phyloP scores from a whole-genome alignment of 2,113 vertebrate genomes.

The Cryptomyrus ogoouensis region DNA sequence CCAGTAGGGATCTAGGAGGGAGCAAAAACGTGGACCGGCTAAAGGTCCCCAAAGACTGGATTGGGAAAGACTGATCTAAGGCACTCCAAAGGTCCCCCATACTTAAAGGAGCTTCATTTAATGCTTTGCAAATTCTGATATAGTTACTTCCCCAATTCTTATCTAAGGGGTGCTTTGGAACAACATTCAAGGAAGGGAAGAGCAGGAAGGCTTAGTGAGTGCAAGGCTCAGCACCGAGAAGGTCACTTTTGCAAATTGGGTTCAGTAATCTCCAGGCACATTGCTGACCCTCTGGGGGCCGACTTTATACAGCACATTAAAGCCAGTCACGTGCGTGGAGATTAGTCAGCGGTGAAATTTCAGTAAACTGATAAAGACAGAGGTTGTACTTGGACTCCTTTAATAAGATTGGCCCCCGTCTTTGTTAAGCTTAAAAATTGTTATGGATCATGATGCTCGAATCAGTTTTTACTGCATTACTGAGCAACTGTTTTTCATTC shows the following conservation, averaged over 20 bases:
- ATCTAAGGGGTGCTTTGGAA: conserved; percentile 52
- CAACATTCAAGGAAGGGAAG: conserved; percentile 47
- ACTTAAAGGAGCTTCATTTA: conserved; percentile 50
- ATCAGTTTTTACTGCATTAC: background rate
- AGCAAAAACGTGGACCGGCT: background rate
- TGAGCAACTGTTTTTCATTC: background rate
- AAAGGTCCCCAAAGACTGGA: background rate
- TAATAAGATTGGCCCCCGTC: conserved; percentile 50
- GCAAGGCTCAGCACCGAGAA: conserved; percentile 59
- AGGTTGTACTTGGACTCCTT: conserved; percentile 38
- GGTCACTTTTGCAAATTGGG: conserved; percentile 72
- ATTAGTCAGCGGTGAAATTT: conserved; percentile 54
- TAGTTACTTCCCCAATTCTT: conserved; percentile 48
- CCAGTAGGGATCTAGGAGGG: background rate
- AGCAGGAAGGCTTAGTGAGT: conserved; percentile 62
- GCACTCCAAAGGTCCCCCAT: conserved; percentile 31
- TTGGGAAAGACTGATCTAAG: conserved; percentile 9
- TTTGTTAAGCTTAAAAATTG: conserved; percentile 45
- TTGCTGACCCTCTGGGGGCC: conserved; percentile 53
- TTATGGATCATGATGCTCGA: background rate
- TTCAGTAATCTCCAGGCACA: conserved; percentile 69
- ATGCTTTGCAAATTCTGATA: conserved; percentile 43
- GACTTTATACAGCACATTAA: conserved; percentile 64
- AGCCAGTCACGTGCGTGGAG: conserved; percentile 51
- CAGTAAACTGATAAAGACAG: conserved; percentile 21